phyloP scores from a whole-genome alignment of 2,888 invertebrate genomes.

The Dilophus febrilis region DNA sequence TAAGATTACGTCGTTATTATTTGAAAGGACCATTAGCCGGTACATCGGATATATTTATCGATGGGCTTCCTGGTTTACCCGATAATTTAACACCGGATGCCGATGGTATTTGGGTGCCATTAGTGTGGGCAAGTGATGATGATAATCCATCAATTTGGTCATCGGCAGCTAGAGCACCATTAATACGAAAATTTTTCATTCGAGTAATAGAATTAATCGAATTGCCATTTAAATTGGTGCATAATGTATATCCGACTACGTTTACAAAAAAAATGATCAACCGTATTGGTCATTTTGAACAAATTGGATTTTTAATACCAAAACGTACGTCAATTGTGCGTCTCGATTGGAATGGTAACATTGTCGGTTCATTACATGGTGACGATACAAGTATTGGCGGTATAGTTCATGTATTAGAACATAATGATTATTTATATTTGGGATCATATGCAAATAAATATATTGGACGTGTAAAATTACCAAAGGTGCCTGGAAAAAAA shows the following conservation, averaged over 20 bases:
- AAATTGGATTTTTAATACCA: slow-evolving; percentile 25
- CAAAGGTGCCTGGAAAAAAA: slow-evolving; percentile 22
- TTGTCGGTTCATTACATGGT: slow-evolving; percentile 49
- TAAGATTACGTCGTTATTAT: slow-evolving; percentile 57
- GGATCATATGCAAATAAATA: slow-evolving; percentile 52
- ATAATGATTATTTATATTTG: slow-evolving; percentile 43
- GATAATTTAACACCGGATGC: slow-evolving; percentile 37
- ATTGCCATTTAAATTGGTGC: slow-evolving; percentile 42
- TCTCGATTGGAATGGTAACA: slow-evolving; percentile 52
- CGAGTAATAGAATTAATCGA: slow-evolving; percentile 42
- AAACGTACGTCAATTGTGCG: slow-evolving; percentile 41
- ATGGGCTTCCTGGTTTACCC: slow-evolving; percentile 51
- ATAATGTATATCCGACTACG: slow-evolving; percentile 47
- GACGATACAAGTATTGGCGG: slow-evolving; percentile 35
- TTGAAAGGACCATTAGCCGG: slow-evolving; percentile 68
- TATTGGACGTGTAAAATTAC: slow-evolving; percentile 43
- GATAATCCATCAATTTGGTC: slow-evolving; percentile 38
- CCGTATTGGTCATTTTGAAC: slow-evolving; percentile 49
- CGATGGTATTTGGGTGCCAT: slow-evolving; percentile 47
- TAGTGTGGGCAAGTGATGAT: slow-evolving; percentile 37
- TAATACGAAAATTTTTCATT: slow-evolving; percentile 44
- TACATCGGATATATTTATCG: slow-evolving; percentile 58
- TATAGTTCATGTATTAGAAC: slow-evolving; percentile 50
- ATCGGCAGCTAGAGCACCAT: slow-evolving; percentile 41
- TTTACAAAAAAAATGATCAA: slow-evolving; percentile 43